Evolutionary conservation across 2,888 invertebrate species (phyloP).

Genomic region (Steinernema scapterisci): DNA sequence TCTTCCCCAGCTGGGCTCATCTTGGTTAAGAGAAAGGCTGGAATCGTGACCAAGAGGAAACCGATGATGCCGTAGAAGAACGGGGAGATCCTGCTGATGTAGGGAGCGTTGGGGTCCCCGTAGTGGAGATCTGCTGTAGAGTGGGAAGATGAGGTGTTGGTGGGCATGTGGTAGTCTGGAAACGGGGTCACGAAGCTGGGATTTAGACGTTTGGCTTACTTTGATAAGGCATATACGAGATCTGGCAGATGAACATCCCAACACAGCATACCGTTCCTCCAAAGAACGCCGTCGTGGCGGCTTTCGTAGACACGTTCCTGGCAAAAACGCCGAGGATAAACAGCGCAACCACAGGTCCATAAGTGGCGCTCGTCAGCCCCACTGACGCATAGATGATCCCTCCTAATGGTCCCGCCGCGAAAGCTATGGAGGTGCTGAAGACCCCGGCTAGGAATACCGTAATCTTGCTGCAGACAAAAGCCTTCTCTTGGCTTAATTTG

Average conservation of each 20-base stretch:
- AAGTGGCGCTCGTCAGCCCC: neutral
- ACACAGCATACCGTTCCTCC: neutral
- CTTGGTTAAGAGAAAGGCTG: neutral
- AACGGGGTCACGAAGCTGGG: too few relatives aligned
- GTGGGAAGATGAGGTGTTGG: neutral
- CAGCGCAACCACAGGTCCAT: conserved; percentile 7
- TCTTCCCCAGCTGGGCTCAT: neutral
- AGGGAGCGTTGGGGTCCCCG: neutral
- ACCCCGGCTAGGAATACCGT: conserved; percentile 3
- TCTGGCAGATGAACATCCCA: neutral
- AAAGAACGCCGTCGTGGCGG: conserved; percentile 6
- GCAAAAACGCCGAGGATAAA: conserved; percentile 19
- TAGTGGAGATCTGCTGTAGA: neutral
- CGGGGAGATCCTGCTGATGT: conserved; percentile 10
- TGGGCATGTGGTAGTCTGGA: conserved; percentile 23
- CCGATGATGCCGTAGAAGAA: conserved; percentile 24
- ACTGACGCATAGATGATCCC: conserved; percentile 28
- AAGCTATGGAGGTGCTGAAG: conserved; percentile 13
- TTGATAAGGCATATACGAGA: neutral
- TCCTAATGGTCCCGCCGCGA: conserved; percentile 23
- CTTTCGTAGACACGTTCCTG: neutral
- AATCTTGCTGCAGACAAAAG: conserved; percentile 4
- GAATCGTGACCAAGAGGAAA: neutral
- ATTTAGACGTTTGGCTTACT: neutral
- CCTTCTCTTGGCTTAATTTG: neutral